These are phyloP conservation scores for Trinorchestia longiramus DNA, from an alignment of 1,140 invertebrate species.

Conservation along the genomic window DNA sequence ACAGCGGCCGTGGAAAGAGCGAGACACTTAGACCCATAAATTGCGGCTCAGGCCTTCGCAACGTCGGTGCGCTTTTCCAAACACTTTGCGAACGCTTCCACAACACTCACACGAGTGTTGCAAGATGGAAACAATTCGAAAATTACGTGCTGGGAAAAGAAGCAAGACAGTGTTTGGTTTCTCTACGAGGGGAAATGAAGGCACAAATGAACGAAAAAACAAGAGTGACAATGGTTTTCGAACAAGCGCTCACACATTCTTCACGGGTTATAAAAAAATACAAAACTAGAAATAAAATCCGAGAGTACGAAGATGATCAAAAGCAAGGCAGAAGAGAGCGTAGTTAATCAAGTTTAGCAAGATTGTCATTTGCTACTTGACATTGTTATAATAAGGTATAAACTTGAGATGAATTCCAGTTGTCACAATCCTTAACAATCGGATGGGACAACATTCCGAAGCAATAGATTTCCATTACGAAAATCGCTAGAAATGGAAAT, in stretches of 20 bases:
- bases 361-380: too few species aligned
- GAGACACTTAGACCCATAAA: constrained; percentile 40
- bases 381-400: too few species aligned
- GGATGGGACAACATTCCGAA: too few species aligned
- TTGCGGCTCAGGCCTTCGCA: constrained; percentile 12
- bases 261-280: not conserved
- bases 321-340: not conserved
- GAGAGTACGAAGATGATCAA: not conserved
- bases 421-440: too few species aligned
- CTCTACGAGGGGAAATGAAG: not conserved
- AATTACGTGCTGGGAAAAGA: constrained; percentile 24
- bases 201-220: not conserved
- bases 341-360: too few species aligned
- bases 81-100: constrained; percentile 52
- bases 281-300: not conserved
- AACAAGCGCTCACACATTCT: not conserved
- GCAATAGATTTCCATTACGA: too few species aligned
- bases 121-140: constrained; percentile 44
- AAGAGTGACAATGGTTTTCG: not conserved
- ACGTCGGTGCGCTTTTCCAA: constrained; percentile 43
- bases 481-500: too few species aligned
- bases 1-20: not conserved
- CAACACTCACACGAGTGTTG: constrained; percentile 32
- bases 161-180: not conserved
- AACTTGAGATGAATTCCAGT: too few species aligned